These are phyloP conservation scores for Amniataba percoides DNA, from an alignment of 2,797 vertebrate genomes.

Conservation along the genomic window DNA sequence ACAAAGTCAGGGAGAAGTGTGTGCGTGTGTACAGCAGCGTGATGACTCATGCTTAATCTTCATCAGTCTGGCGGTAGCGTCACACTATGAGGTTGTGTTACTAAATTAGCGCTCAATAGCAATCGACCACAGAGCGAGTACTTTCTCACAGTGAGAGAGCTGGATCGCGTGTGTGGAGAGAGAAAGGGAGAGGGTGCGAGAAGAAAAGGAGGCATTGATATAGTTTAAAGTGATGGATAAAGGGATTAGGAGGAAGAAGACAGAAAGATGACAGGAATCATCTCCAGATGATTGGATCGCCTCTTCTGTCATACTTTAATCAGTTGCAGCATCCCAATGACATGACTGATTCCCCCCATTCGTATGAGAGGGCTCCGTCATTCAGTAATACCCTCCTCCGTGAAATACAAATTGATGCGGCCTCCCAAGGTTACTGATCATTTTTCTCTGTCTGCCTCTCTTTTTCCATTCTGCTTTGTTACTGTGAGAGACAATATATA, in stretches of 20 bases:
- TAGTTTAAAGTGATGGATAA: constrained; percentile 57
- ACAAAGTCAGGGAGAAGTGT: constrained; percentile 51
- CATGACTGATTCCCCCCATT: constrained; percentile 25
- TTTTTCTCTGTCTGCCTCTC: constrained; percentile 16
- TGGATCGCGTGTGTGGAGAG: constrained; percentile 4
- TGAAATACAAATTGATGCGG: constrained; percentile 54
- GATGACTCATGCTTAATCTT: constrained; percentile 80
- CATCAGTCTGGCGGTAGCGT: constrained; percentile 66
- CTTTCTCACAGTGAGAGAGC: constrained; percentile 10
- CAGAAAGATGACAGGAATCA: constrained; percentile 46
- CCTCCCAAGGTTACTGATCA: constrained; percentile 51
- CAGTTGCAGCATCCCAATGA: constrained; percentile 42
- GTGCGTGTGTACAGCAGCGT: constrained; percentile 24
- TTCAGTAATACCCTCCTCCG: constrained; percentile 26
- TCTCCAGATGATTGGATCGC: constrained; percentile 65
- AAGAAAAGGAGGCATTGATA: constrained; percentile 45
- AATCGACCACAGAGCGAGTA: constrained; percentile 62
- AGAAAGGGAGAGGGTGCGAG: background rate
- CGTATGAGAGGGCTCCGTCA: constrained; percentile 33
- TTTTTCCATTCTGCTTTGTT: constrained; percentile 26
- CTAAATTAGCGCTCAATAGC: constrained; percentile 76
- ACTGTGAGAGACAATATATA: constrained; percentile 10
- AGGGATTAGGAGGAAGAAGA: constrained; percentile 51
- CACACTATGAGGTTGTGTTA: constrained; percentile 73
- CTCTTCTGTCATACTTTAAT: constrained; percentile 64